Evolutionary conservation across 2,888 invertebrate genomes (phyloP), one percentile per base, ranked within the genome.

Genomic region (Melanostoma scalare): DNA sequence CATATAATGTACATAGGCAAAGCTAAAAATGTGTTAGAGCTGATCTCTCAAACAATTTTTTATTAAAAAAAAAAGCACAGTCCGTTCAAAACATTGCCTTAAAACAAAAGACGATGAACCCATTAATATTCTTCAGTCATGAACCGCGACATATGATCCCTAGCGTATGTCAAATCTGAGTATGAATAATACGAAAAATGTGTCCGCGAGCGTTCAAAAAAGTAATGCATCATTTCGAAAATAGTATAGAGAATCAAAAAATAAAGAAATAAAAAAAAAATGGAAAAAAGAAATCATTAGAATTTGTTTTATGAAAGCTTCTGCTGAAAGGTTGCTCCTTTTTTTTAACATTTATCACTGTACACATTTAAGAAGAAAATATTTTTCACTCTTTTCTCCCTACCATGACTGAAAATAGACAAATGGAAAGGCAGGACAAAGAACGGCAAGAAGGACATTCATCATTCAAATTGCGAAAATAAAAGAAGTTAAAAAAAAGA

Each of bases 401-500:
- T 9, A 72, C 58, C 50, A 73, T 50, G 63, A 33, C 52, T 33
- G 40, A 56, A 65, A 42, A 38, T 63, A 67, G 73, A 58, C 65
- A 73, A 73, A 73, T 52, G 56, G 35, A 60, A 8, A 53, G 35
- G 10, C 53, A 67, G 63, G 40, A 73, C 67, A 78, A 78, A 65
- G 71, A 60, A 65, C 71, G 40, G 10, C 65, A 50, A 72, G 76
- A 65, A 71, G 50, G 65, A 46, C 76, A 76, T 76, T 81, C 71
- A 77, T 81, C 80, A 81, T 71, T 69, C 40, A 76, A 77, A 80
- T 63, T 65, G 38, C 44, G 44, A 67, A 78, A 44, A 48, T 53
- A 67, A 44, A 75, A 61, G 31, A 58, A 8, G 8, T 42, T 53
- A 67, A 44, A 75, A 61, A 20, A 58, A 8, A 6, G 35, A 52